phyloP scores from a whole-genome alignment of 2,888 invertebrate genomes.

The Dastarcus helophoroides region DNA sequence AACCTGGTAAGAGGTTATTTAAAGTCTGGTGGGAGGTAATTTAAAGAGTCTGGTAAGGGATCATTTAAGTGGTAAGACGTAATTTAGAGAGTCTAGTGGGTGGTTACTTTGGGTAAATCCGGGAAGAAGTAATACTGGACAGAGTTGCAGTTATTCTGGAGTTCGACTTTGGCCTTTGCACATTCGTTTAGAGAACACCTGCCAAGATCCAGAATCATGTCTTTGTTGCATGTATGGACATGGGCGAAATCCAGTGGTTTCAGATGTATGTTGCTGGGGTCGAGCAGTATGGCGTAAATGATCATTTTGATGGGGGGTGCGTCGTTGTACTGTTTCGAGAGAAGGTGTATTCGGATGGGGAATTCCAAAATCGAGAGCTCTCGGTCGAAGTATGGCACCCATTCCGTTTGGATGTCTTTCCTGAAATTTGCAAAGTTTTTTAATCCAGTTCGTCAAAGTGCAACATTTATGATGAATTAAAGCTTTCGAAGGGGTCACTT shows the following conservation, averaged over 20 bases:
- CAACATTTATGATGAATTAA: no score
- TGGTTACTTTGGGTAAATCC: constrained; percentile 21
- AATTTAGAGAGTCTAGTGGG: not conserved
- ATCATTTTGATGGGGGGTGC: constrained; percentile 18
- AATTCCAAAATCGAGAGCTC: constrained; percentile 18
- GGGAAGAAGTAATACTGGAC: constrained; percentile 21
- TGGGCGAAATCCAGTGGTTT: constrained; percentile 9
- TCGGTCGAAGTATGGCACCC: constrained; percentile 7
- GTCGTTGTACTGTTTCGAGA: constrained; percentile 14
- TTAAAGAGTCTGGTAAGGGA: no score
- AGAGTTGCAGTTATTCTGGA: constrained; percentile 18
- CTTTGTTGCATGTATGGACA: constrained; percentile 6
- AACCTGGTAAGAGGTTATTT: no score
- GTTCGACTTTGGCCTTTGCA: constrained; percentile 15
- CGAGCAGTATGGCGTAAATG: constrained; percentile 19
- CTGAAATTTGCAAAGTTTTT: constrained; percentile 6
- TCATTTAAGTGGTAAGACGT: no score
- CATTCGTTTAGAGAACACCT: constrained; percentile 19
- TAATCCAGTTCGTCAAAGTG: not conserved
- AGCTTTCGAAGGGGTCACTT: no score
- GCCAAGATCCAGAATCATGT: constrained; percentile 19
- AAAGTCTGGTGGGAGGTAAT: no score
- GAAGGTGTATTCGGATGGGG: constrained; percentile 15
- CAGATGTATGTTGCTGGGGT: constrained; percentile 14
- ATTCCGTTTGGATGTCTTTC: not conserved